Conservation (phyloP, 2,113 vertebrate species). For the Python bivittatus region DNA sequence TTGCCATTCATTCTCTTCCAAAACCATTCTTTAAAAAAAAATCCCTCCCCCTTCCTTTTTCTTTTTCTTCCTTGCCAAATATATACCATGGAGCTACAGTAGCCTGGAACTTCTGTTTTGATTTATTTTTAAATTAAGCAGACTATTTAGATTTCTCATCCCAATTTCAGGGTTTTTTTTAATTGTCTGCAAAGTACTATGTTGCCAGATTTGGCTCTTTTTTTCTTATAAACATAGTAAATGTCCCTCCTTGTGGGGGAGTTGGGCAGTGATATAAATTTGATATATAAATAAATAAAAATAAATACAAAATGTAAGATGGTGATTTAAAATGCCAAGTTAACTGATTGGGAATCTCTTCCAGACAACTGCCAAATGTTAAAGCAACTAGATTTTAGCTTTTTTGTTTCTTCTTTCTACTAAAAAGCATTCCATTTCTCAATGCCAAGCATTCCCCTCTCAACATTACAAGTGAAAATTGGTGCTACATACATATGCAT, state of each 20-base stretch:
- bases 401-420: slow-evolving; percentile 53
- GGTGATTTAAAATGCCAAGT: slow-evolving; percentile 67
- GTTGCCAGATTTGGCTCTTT: slow-evolving; percentile 75
- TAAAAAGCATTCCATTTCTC: slow-evolving; percentile 56
- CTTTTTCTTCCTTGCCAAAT: slow-evolving; percentile 69
- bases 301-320: slow-evolving; percentile 63
- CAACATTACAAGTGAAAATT: slow-evolving; percentile 40
- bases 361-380: slow-evolving; percentile 70
- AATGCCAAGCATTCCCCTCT: slow-evolving; percentile 54
- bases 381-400: slow-evolving; percentile 58
- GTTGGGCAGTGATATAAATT: too few species aligned
- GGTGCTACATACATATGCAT: slow-evolving; percentile 43
- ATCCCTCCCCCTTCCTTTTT: neutral
- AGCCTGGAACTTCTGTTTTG: slow-evolving; percentile 44
- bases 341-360: slow-evolving; percentile 64
- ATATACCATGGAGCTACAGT: slow-evolving; percentile 77
- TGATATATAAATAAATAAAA: too few species aligned
- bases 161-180: slow-evolving; percentile 60
- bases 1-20: slow-evolving; percentile 58
- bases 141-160: slow-evolving; percentile 61
- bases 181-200: slow-evolving; percentile 56
- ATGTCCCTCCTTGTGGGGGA: too few species aligned
- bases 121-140: slow-evolving; percentile 50
- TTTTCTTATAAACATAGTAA: slow-evolving; percentile 54
- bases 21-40: slow-evolving; percentile 20